Evolutionary conservation across 2,113 vertebrate species (phyloP).

Genomic region (Gambusia holbrooki): DNA sequence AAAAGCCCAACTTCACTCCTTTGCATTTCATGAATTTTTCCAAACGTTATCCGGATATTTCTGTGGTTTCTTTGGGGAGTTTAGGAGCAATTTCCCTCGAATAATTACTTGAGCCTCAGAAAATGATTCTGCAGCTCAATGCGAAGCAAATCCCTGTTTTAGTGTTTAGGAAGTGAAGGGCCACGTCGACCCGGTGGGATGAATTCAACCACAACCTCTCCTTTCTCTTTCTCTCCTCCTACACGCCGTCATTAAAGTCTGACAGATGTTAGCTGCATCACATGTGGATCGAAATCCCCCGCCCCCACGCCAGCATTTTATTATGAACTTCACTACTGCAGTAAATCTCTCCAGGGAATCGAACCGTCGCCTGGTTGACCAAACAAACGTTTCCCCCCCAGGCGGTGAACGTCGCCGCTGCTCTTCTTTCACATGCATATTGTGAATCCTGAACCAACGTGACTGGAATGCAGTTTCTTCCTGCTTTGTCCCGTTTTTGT

Average conservation of each 20-base stretch:
- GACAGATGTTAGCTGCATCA: slow-evolving; percentile 56
- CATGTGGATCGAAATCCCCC: slow-evolving; percentile 41
- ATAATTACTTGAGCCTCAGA: background rate
- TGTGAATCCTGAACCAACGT: slow-evolving; percentile 71
- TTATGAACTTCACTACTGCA: background rate
- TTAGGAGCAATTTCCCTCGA: background rate
- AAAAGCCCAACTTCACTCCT: background rate
- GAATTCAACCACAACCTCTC: slow-evolving; percentile 2
- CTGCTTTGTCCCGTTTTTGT: slow-evolving; percentile 42
- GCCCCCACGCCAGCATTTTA: background rate
- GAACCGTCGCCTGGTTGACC: slow-evolving; percentile 44
- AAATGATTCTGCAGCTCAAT: slow-evolving; percentile 4
- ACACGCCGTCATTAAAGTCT: slow-evolving; percentile 41
- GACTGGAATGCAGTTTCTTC: slow-evolving; percentile 65
- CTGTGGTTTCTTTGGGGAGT: background rate
- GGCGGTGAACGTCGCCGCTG: slow-evolving; percentile 35
- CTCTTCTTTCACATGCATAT: slow-evolving; percentile 64
- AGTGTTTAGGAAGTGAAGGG: slow-evolving; percentile 48
- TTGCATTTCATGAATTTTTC: background rate
- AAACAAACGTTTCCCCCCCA: slow-evolving; percentile 33
- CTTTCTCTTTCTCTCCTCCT: slow-evolving; percentile 38
- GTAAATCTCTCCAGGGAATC: background rate
- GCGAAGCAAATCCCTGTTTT: slow-evolving; percentile 26
- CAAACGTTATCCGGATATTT: background rate
- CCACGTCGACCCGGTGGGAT: slow-evolving; percentile 7